Percentiles rank a stretch among this genome's conserved stretches.
Conservation (phyloP, 2,797 vertebrate species). For the Babyrousa celebensis region DNA sequence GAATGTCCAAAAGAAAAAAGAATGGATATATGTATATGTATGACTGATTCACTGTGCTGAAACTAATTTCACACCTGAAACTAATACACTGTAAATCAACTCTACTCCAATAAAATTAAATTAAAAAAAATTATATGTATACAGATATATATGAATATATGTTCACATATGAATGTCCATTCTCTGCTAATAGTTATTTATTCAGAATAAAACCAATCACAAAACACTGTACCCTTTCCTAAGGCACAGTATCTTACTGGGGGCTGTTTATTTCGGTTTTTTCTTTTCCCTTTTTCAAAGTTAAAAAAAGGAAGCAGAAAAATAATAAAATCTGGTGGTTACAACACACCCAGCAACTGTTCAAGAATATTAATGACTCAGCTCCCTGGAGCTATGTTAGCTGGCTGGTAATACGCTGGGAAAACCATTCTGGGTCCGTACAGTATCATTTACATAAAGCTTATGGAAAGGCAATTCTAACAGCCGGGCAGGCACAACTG, state of each 20-base stretch:
- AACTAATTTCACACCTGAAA: too few relatives aligned
- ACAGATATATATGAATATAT: too few relatives aligned
- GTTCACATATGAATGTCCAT: not conserved
- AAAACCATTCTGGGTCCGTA: not conserved
- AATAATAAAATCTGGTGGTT: constrained; percentile 30
- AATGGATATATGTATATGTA: too few relatives aligned
- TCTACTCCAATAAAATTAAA: too few relatives aligned
- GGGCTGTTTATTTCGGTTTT: not conserved
- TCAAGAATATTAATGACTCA: constrained; percentile 17
- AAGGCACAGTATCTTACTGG: not conserved
- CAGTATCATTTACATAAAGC: not conserved
- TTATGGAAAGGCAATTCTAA: not conserved
- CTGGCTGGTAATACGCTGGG: not conserved
- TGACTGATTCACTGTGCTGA: too few relatives aligned
- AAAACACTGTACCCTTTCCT: not conserved
- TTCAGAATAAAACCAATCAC: constrained; percentile 50
- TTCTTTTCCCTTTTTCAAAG: not conserved
- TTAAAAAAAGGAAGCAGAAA: not conserved
- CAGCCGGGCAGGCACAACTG: not conserved
- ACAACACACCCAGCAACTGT: not conserved
- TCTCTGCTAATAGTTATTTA: constrained; percentile 1
- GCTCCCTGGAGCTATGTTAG: not conserved
- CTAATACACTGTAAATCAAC: too few relatives aligned
- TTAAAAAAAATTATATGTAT: too few relatives aligned
- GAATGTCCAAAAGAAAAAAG: too few relatives aligned